Base-by-base conservation (phyloP, 2,113 vertebrate genomes). In the Aspiorhynchus laticeps region DNA sequence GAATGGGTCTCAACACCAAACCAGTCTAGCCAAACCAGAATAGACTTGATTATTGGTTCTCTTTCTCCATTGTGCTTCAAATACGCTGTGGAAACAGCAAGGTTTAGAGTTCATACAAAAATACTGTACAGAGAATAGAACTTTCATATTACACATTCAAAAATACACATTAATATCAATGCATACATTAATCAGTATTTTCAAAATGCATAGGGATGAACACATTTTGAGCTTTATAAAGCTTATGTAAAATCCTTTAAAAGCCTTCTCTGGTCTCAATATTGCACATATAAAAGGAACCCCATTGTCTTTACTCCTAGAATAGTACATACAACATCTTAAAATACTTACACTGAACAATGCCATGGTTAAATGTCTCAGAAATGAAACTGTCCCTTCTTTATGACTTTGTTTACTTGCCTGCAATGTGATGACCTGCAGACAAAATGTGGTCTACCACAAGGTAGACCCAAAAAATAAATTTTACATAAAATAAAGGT, bases 71-170 rank as follows among this genome's bases (percentile, higher is more conserved):
- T 93, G 94, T 97, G 96, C 90, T 90, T 96, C 38, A 93, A 92
- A 94, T 94, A 94, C 93, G 94, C 94, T 81, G 63, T 56, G 69
- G 90, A 90, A 92, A 90, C 92, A 89, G 94, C 96, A 93, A 67
- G 59, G 87, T 77, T 41, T 89, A 87, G 36, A 88, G 73, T 31
- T 93, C 87, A 95, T 99, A 98, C 90, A 98, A 99, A 99, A 99
- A 99, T 99, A 99, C 94, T 97, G 96, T 98, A 97, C 96, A 98
- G 95, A 96, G 97, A 96, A 96, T 97, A 96, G 95, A 96, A 92
- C 95, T 97, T 96, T 95, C 91, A 93, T 96, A 92, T 93, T 95
- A 96, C 96, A 96, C 96, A 95, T 96, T 96, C 96, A 96, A 97
- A 97, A 98, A 97, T 95, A 97, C 97, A 97, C 92, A 84, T 87